Conservation (phyloP, 1,140 invertebrate species). For the Zeugodacus cucurbitae region DNA sequence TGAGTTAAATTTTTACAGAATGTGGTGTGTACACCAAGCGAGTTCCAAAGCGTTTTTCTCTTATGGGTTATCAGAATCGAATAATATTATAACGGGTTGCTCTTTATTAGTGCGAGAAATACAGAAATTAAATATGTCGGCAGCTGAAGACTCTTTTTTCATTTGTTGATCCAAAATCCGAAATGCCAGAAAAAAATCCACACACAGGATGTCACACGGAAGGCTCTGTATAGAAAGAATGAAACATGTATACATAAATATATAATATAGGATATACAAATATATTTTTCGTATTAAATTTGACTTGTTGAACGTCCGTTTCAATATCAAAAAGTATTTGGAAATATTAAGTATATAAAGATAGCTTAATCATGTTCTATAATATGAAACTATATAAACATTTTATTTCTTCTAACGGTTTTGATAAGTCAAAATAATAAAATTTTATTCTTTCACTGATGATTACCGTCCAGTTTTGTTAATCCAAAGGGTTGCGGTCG, state of each 20-base stretch:
- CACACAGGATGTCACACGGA: not conserved
- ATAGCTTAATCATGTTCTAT: too few relatives aligned
- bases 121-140: not conserved
- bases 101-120: not conserved
- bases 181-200: conserved; percentile 1
- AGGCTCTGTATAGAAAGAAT: not conserved
- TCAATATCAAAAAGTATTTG: too few relatives aligned
- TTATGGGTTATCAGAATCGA: not conserved
- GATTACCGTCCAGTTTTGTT: too few relatives aligned
- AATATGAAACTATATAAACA: too few relatives aligned
- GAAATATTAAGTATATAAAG: too few relatives aligned
- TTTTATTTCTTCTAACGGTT: too few relatives aligned
- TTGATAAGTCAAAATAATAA: too few relatives aligned
- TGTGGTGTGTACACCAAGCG: too few relatives aligned
- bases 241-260: not conserved
- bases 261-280: not conserved
- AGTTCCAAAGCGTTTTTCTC: too few relatives aligned
- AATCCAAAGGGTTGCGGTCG: too few relatives aligned
- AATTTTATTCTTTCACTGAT: too few relatives aligned
- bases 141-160: not conserved
- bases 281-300: conserved; percentile 48
- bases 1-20: too few relatives aligned
- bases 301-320: conserved; percentile 70
- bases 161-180: not conserved
- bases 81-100: not conserved